Evolutionary conservation across 2,888 invertebrate genomes (phyloP), one percentile per base, ranked within the genome.

Genomic region (Thelaira solivaga): DNA sequence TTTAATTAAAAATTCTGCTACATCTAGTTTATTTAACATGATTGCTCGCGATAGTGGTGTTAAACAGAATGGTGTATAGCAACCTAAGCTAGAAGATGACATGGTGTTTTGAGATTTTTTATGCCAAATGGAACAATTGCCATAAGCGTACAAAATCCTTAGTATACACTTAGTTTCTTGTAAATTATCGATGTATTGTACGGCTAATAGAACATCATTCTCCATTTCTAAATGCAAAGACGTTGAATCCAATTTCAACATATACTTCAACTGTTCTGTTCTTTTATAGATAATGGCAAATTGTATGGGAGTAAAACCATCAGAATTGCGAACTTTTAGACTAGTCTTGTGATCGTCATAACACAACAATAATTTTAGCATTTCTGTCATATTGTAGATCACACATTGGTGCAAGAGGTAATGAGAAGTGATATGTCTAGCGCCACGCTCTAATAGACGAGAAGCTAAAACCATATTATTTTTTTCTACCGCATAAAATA

Each of bases 381-480:
- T 85, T 2, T 83, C 83, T 76, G 89, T 90, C 87, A 93, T 92
- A 82, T 92, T 90, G 82, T 92, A 91, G 74, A 91, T 88, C 8
- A 94, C 91, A 16, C 94, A 93, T 82, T 91, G 91, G 83, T 94
- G 94, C 55, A 95, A 86, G 41, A 94, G 89, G 86, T 92, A 92
- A 85, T 94, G 93, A 1, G 92, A 92, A 79, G 93, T 93, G 41
- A 93, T 92, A 10, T 94, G 90, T 59, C 94, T 91, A 2, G 94
- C 94, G 8, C 94, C 94, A 24, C 91, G 90, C 31, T 90, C 86
- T 64, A 95, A 84, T 24, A 95, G 88, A 71, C 85, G 73, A 6
- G 83, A 78, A 0, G 85, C 86, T 16, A 89, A 34, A 5, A 80
- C 68, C 2, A 82, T 78, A 76, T 88, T 86, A 29, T 86, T 82